Base-by-base conservation (phyloP, 2,113 vertebrate species). In the Tyto alba region DNA sequence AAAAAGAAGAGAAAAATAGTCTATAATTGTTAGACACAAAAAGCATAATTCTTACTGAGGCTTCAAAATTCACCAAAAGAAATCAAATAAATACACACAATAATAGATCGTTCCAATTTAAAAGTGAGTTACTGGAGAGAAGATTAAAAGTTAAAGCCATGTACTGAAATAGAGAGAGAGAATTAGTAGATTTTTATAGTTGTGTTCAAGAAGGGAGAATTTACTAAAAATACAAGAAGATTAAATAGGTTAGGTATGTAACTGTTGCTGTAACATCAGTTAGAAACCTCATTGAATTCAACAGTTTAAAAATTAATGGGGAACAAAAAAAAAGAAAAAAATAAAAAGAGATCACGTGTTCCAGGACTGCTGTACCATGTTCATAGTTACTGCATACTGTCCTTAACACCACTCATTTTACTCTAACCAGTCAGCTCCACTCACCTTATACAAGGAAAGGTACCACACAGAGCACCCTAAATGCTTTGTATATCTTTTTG, bases 21-120 rank as follows among this genome's bases (percentile, higher is more conserved):
- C 56, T 62, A 10, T 29, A 40, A 59, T 80, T 76, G 62, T 84
- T 69, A 72, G 40, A 79, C 68, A 69, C 25, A 74, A 20, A 85
- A 81, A 95, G 79, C 22, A 9, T 18, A 72, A 52, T 76, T 88
- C 71, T 27, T 75, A n/a, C 2, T 11, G 7, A 85, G 29, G 8
- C 34, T 93, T 87, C 47, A 64, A 75, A 93, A 82, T 56, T 81
- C 71, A 93, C 67, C 38, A 57, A 52, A 52, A 89, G 32, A 21
- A 78, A 76, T 36, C 4, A 79, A 91, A 69, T 82, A 73, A 90
- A 91, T n/a, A 71, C 29, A 82, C 17, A 53, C 16, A 66, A n/a
- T 71, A 80, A 64, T 3, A 4, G 41, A 25, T 92, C 83, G n/a
- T 57, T 96, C 19, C 32, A 30, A 57, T 76, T 89, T 55, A 45